Evolutionary conservation across 2,888 invertebrate species (phyloP), one percentile per base, ranked within the genome.

Genomic region (Dione juno): DNA sequence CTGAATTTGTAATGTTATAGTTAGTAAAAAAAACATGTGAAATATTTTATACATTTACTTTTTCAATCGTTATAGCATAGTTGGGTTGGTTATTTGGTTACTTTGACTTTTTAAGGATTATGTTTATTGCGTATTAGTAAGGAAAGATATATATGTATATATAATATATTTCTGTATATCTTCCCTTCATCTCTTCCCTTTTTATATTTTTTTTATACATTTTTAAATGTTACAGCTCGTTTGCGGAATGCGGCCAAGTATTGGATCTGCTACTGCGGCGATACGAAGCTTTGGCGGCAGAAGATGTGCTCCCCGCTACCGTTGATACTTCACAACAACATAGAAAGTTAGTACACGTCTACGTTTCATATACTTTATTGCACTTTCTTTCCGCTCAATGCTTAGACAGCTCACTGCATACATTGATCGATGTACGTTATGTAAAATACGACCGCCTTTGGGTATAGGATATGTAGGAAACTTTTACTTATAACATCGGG

Each of bases 221-320:
- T 57, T 54, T 21, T 64, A 65, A 16, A 14, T 48, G 13, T 5
- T 86, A 1, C 82, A 93, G 93, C 68, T 92, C 93, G 72, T 99
- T 99, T 89, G 97, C 99, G 79, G 96, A 96, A 68, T 95, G 98
- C 74, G 94, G 95, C 81, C 96, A 97, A 83, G 98, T 99, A 67
- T 94, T 99, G 78, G 95, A 96, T 78, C 94, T 97, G 73, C 92
- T 99, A 74, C 93, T 98, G 76, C 95, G 96, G 79, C 94, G 97
- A 72, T 97, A 96, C 87, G 96, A 96, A 86, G 95, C 96, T 58
- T 88, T 97, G 81, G 94, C 95, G 66, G 94, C 94, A 72, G 92
- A 93, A 75, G 95, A 95, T 77, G 94, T 87, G 52, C 84, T 94
- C 21, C 88, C 92, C 53, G 87, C 90, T 80, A 87, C 93, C 75